Percentiles rank a stretch among this genome's conserved stretches.
These are phyloP conservation scores for Bos indicus DNA, from an alignment of 2,113 vertebrate genomes.

Conservation along the genomic window DNA sequence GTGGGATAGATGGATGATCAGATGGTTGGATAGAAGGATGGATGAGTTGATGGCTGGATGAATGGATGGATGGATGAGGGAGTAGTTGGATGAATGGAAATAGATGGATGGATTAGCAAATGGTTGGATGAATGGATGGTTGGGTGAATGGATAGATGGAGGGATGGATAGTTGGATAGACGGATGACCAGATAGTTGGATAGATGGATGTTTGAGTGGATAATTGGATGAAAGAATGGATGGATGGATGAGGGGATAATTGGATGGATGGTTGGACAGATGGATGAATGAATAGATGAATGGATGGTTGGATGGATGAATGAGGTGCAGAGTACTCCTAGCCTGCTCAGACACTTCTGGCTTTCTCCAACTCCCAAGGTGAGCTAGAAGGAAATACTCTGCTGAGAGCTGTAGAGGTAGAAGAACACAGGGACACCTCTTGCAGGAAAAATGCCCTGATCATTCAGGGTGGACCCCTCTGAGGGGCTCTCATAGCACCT, in stretches of 20 bases:
- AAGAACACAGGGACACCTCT: not conserved
- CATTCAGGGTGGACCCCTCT: not conserved
- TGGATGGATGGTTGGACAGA: not conserved
- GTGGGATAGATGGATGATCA: not conserved
- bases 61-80: not conserved
- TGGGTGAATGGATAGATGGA: not conserved
- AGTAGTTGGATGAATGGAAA: not conserved
- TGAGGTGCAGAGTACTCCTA: not conserved
- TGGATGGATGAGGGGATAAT: not conserved
- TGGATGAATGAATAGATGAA: not conserved
- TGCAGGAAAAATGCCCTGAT: not conserved
- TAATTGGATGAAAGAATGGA: not conserved
- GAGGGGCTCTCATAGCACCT: not conserved
- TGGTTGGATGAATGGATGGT: not conserved
- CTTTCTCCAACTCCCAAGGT: not conserved
- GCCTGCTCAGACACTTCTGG: not conserved
- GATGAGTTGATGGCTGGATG: too few species aligned
- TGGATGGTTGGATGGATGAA: not conserved
- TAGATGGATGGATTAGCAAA: rapidly evolving
- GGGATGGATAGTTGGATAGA: not conserved
- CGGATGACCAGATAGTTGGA: not conserved
- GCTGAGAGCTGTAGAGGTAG: not conserved
- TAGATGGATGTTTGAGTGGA: not conserved
- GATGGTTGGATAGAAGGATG: too few species aligned
- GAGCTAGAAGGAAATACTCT: not conserved